Base-by-base conservation (phyloP, 2,113 vertebrate species). In the Pelusios castaneus region DNA sequence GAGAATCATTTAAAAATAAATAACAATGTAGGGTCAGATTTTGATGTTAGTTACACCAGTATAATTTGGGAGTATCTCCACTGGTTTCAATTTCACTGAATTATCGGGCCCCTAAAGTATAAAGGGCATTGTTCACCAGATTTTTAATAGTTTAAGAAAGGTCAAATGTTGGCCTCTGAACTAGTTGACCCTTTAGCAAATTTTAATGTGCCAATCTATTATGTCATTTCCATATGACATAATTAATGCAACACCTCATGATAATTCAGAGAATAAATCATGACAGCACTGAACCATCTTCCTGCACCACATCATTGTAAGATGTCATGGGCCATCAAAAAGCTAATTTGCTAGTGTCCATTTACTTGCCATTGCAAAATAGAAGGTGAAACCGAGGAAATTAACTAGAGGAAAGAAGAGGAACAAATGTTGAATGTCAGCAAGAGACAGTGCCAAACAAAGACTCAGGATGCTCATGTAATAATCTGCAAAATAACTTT, bases 191-290 rank as follows among this genome's bases (percentile, higher is more conserved):
- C 60, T 31, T 60, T 43, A 45, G 70, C 86, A 87, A 86, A 60
- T 67, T 47, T 76, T 60, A 91, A 75, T 38, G 41, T 80, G 51
- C 29, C 89, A 82, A 54, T 45, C 79, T 27, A 91, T 77, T 79
- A 60, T 89, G 79, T 41, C 51, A 82, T 82, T 82, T 93, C 86
- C 78, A 89, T 67, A 55, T 70, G 63, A 86, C 14, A 10, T 85
- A 82, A 76, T 82, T 89, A 85, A 86, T 78, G 73, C 63, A 86
- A 78, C 31, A 63, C 51, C 87, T 85, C 80, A 86, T 75, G 51
- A 81, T 78, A 89, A 85, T 86, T 56, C 79, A 85, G 87, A 70
- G 86, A 89, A 86, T 93, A 89, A 89, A 86, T 85, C 67, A 86
- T 84, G 80, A 85, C 43, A 82, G 63, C 17, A 67, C 60, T 47